Evolutionary conservation across 2,888 invertebrate species (phyloP).

Genomic region (Mythimna vitellina): DNA sequence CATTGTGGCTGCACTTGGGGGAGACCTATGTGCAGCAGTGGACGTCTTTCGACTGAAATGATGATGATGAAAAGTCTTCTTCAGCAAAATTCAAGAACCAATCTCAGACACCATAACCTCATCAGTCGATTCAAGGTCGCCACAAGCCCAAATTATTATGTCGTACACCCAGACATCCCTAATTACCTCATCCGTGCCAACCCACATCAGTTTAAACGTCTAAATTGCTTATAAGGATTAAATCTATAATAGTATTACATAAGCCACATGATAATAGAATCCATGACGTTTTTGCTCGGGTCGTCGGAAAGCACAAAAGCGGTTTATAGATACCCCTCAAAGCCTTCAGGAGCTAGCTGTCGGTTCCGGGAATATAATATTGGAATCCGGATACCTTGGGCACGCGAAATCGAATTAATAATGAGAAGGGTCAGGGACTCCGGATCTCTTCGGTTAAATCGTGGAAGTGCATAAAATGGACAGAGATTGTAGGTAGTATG

Average conservation of each 20-base stretch:
- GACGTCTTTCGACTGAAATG: no score
- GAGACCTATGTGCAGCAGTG: no score
- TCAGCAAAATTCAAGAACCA: not conserved
- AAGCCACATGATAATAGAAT: conserved; percentile 45
- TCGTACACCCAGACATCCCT: conserved; percentile 7
- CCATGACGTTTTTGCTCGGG: conserved; percentile 36
- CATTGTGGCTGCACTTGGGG: no score
- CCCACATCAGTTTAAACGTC: conserved; percentile 43
- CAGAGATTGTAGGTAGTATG: not conserved
- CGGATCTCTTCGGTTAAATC: conserved; percentile 32
- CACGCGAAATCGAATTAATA: conserved; percentile 44
- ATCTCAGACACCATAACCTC: not conserved
- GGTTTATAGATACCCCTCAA: conserved; percentile 26
- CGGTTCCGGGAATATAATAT: conserved; percentile 40
- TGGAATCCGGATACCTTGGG: conserved; percentile 29
- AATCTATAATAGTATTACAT: conserved; percentile 30
- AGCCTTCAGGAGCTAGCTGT: conserved; percentile 31
- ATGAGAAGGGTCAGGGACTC: conserved; percentile 47
- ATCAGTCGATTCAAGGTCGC: conserved; percentile 11
- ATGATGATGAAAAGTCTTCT: no score
- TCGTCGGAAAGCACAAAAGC: conserved; percentile 34
- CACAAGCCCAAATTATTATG: conserved; percentile 1
- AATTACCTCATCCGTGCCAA: conserved; percentile 37
- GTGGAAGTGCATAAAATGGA: conserved; percentile 8
- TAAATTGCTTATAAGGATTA: conserved; percentile 29